Evolutionary conservation across 1,140 invertebrate genomes (phyloP).

Genomic region (Homarus americanus): DNA sequence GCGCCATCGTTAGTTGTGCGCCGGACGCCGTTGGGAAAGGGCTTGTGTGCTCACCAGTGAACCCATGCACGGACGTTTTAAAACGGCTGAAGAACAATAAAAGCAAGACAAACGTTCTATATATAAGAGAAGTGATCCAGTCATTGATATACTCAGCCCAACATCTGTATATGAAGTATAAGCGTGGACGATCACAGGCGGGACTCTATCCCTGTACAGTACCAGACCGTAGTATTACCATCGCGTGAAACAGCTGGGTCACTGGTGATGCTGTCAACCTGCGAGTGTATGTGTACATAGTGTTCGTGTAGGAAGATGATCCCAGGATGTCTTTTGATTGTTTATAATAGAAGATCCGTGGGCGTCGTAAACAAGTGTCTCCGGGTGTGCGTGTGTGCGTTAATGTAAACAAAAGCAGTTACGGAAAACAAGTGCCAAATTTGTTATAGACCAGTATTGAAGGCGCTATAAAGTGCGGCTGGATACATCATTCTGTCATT

Average conservation of each 20-base stretch:
- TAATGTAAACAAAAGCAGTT: not conserved
- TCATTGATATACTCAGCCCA: not conserved
- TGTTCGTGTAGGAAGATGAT: not conserved
- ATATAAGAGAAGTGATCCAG: not conserved
- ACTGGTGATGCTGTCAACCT: not conserved
- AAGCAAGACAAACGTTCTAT: not conserved
- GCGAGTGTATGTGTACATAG: not conserved
- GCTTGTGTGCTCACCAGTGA: constrained; percentile 24
- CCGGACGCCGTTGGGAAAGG: constrained; percentile 34
- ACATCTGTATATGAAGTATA: too few species aligned
- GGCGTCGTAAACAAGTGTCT: not conserved
- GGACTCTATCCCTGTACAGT: not conserved
- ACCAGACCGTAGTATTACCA: too few species aligned
- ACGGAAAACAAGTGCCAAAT: not conserved
- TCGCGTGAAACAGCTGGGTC: not conserved
- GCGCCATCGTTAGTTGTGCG: constrained; percentile 61
- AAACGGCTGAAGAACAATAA: not conserved
- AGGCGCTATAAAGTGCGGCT: not conserved
- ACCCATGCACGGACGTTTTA: constrained; percentile 29
- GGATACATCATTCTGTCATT: not conserved
- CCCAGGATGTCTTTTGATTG: not conserved
- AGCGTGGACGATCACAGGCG: too few species aligned
- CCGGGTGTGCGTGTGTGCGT: not conserved
- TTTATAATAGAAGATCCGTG: not conserved
- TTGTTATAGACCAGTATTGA: not conserved